Base-by-base conservation (phyloP, 2,888 invertebrate genomes). In the Watsonalla cultraria region DNA sequence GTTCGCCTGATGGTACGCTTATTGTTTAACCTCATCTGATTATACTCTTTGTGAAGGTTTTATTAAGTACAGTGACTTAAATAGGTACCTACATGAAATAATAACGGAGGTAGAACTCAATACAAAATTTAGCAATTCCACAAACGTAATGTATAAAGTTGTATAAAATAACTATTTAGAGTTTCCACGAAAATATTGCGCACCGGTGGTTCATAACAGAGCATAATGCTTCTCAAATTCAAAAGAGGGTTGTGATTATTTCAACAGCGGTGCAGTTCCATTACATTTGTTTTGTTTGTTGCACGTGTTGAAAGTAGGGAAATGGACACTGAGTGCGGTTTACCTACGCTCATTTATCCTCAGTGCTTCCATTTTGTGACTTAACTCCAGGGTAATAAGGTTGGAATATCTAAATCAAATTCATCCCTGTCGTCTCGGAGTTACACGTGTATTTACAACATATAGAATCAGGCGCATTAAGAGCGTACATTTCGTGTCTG, bases 401-500 rank as follows among this genome's bases (percentile, higher is more conserved):
- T 42, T 42, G 42, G 9, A 8, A 42, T 42, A 42, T 11, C 42
- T 2, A 11, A 42, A 42, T 42, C 42, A 11, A 42, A 11, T 11
- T 42, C 11, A 11, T 11, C 42, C 7, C 8, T 42, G 34, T 37
- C 15, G 15, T 49, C 14, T 49, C 37, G 9, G 13, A 15, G 39
- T 15, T 37, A 49, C 39, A 15, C 49, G 15, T 15, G 39, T 59
- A 64, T 62, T 62, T 64, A 70, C 61, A 65, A 71, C 68, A 66
- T 71, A 72, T 67, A 68, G 78, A 80, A 78, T 80, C 75, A 77
- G 78, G 77, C 78, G 82, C 82, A 85, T 88, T 88, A 85, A 82
- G 74, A 80, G 77, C 81, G 78, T 80, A 83, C 78, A 78, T 80
- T 81, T 81, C 84, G 78, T 81, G 82, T 83, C 82, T 83, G 80